Evolutionary conservation across 2,113 vertebrate species (phyloP).

Genomic region (Prinia subflava): DNA sequence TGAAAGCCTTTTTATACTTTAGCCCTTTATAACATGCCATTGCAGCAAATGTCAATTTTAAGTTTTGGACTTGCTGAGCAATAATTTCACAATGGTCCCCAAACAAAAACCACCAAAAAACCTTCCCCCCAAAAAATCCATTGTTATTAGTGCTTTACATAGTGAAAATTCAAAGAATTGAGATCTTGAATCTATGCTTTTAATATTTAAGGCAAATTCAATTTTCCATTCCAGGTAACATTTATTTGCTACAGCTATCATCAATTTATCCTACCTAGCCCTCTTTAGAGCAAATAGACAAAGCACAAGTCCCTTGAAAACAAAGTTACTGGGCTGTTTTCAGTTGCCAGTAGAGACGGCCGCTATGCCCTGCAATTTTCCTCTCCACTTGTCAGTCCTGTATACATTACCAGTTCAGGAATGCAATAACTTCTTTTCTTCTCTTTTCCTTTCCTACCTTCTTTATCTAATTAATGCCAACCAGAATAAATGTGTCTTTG

Average conservation of each 20-base stretch:
- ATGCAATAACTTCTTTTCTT: conserved; percentile 40
- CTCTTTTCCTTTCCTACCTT: not conserved
- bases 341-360: not conserved
- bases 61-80: not conserved
- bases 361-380: not conserved
- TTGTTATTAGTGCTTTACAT: not conserved
- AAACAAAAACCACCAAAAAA: not conserved
- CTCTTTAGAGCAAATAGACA: not conserved
- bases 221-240: not conserved
- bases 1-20: not conserved
- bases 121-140: fast-evolving
- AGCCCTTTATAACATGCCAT: not conserved
- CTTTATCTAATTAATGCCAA: conserved; percentile 10
- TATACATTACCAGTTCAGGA: not conserved
- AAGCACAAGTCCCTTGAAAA: not conserved
- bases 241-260: not conserved
- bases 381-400: not conserved
- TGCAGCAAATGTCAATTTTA: not conserved
- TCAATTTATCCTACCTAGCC: not conserved
- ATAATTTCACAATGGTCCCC: not conserved
- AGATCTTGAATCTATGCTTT: not conserved
- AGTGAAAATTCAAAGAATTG: not conserved
- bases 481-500: conserved; percentile 31
- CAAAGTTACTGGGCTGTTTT: not conserved
- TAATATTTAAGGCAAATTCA: not conserved